Evolutionary conservation across 2,888 invertebrate genomes (phyloP).

Genomic region (Rhingia rostrata): DNA sequence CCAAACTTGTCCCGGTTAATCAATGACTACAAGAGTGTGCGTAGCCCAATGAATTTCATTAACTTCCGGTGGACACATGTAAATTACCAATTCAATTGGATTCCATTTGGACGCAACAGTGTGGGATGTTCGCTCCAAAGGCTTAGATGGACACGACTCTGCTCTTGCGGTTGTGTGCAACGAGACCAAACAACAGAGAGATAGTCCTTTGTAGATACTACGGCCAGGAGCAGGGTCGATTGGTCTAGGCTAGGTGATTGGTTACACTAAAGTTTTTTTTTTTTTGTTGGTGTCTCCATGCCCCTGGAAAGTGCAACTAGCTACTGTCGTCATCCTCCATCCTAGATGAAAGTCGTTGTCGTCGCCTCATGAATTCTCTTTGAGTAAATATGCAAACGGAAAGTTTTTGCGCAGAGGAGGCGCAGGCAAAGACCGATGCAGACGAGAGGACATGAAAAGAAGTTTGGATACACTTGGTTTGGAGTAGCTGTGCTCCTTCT

Average conservation of each 20-base stretch:
- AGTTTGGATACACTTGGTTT: slow-evolving; percentile 38
- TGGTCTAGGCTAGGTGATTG: slow-evolving; percentile 60
- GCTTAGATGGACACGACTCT: slow-evolving; percentile 2
- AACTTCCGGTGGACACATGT: slow-evolving; percentile 62
- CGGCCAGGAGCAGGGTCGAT: slow-evolving; percentile 30
- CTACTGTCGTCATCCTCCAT: slow-evolving; percentile 8
- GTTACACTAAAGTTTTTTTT: slow-evolving; percentile 64
- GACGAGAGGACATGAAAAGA: slow-evolving; percentile 50
- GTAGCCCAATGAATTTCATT: slow-evolving; percentile 65
- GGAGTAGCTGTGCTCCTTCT: slow-evolving; percentile 15
- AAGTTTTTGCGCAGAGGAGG: slow-evolving; percentile 53
- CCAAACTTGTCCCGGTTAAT: slow-evolving; percentile 39
- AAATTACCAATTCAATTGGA: slow-evolving; percentile 71
- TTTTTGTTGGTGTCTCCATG: neutral
- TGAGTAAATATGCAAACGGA: slow-evolving; percentile 69
- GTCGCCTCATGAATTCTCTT: slow-evolving; percentile 69
- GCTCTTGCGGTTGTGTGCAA: slow-evolving; percentile 51
- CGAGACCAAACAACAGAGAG: slow-evolving; percentile 10
- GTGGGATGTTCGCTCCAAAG: neutral
- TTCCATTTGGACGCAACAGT: slow-evolving; percentile 1
- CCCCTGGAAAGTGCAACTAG: slow-evolving; percentile 9
- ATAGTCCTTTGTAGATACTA: slow-evolving; percentile 11
- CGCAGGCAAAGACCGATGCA: slow-evolving; percentile 3
- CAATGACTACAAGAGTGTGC: slow-evolving; percentile 60
- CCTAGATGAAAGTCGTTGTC: neutral